Percentiles rank a stretch among this genome's conserved stretches.
phyloP scores from a whole-genome alignment of 2,888 invertebrate genomes.

The Fragum sueziense region DNA sequence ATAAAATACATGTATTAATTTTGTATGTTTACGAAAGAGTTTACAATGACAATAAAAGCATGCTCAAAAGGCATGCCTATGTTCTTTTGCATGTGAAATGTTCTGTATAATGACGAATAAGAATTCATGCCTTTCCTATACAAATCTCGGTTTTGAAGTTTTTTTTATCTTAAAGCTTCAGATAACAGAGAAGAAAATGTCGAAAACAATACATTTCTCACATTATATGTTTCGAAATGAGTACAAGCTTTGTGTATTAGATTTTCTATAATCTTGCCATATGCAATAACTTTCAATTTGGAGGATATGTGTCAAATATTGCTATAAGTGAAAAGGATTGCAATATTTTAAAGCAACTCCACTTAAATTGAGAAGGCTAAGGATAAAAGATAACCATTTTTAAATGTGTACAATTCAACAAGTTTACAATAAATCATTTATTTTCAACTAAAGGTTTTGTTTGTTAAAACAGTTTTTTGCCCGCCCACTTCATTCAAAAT shows the following conservation, averaged over 20 bases:
- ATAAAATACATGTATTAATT: too few relatives aligned
- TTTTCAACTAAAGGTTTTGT: neutral
- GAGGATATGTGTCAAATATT: neutral
- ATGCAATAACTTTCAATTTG: neutral
- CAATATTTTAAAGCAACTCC: neutral
- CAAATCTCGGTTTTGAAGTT: neutral
- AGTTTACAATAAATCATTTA: conserved; percentile 1
- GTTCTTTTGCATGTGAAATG: too few relatives aligned
- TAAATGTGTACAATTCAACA: neutral
- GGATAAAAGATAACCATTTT: neutral
- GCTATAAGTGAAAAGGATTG: neutral
- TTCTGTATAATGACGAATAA: too few relatives aligned
- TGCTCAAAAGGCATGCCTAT: too few relatives aligned
- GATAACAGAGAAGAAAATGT: neutral
- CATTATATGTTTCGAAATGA: neutral
- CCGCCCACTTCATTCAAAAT: conserved; percentile 7
- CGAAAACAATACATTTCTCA: neutral
- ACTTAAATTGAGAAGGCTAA: neutral
- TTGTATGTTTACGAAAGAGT: too few relatives aligned
- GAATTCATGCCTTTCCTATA: too few relatives aligned
- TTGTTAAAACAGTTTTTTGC: neutral
- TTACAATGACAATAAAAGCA: too few relatives aligned
- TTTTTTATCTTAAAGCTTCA: neutral
- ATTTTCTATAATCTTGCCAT: neutral
- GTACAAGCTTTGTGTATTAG: neutral